These are phyloP conservation scores for Drosophila picticornis DNA, from an alignment of 2,888 invertebrate species.

Conservation along the genomic window DNA sequence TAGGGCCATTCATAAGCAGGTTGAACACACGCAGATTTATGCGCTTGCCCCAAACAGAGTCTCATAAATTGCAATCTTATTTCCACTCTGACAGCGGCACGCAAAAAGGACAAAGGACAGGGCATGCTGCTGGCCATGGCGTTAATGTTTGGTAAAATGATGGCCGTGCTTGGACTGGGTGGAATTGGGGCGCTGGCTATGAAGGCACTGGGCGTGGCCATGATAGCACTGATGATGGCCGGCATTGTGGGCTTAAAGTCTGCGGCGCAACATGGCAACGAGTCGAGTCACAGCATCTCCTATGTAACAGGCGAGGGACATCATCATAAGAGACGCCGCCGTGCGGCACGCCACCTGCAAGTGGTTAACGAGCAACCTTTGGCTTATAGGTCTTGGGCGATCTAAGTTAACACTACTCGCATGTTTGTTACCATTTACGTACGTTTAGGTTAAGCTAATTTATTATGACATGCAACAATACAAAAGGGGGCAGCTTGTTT, in stretches of 20 bases:
- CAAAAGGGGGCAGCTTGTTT: slow-evolving; percentile 18
- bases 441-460: slow-evolving; percentile 56
- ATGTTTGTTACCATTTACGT: slow-evolving; percentile 36
- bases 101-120: slow-evolving; percentile 88
- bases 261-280: slow-evolving; percentile 86
- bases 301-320: slow-evolving; percentile 85
- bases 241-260: slow-evolving; percentile 91
- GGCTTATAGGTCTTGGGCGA: slow-evolving; percentile 86
- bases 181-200: slow-evolving; percentile 91
- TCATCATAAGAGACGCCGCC: slow-evolving; percentile 81
- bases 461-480: slow-evolving; percentile 57
- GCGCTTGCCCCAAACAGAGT: background rate
- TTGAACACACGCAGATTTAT: background rate
- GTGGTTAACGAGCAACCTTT: slow-evolving; percentile 82
- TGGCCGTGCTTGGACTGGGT: slow-evolving; percentile 91
- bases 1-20: background rate
- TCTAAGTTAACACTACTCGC: slow-evolving; percentile 3
- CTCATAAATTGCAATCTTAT: slow-evolving; percentile 36
- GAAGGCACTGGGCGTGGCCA: slow-evolving; percentile 91
- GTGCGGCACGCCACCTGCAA: slow-evolving; percentile 44
- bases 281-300: slow-evolving; percentile 86
- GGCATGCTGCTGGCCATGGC: slow-evolving; percentile 87
- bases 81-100: slow-evolving; percentile 85
- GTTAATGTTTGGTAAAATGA: slow-evolving; percentile 91
- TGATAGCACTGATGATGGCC: slow-evolving; percentile 91